Base-by-base conservation (phyloP, 2,888 invertebrate species). In the Matsumyia berberina region DNA sequence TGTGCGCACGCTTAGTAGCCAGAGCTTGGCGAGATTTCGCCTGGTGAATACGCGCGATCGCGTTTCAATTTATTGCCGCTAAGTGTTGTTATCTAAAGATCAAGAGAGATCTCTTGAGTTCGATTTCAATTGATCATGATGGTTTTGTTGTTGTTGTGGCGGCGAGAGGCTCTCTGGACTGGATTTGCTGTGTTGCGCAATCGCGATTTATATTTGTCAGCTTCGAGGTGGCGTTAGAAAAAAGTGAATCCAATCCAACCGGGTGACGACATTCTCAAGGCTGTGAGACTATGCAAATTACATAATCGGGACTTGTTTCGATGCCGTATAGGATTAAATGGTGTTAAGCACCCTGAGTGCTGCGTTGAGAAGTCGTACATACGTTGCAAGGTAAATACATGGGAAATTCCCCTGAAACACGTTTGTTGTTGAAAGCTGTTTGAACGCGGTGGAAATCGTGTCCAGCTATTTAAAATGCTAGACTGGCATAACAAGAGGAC, bases 71-170 rank as follows among this genome's bases (percentile, higher is more conserved):
- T 85, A 85, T 60, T 76, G 53, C 74, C 70, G 53, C 80, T 66
- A 85, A 79, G 74, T 80, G 85, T 85, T 80, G 74, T 70, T 85
- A 80, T 85, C 35, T 70, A 70, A 80, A 80, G 85, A 85, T 85
- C 85, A 80, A 69, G 55, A 73, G 70, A 85, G 79, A 69, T 69
- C 39, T 57, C 12, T 24, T 24, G 24, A 73, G 70, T 60, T 85
- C 80, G 80, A 85, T 79, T 83, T 57, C 62, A 79, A 83, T 83
- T 80, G 79, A 80, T 85, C 85, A 85, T 79, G 73, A 67, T n/a
- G 29, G 29, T 58, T 39, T 62, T 73, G 67, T 44, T 64, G 53
- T 35, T 12, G 66, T 33, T 9, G n/a, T 66, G n/a, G 46, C 29
- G 46, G 49, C 29, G 29, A 49, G 29, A 49, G 49, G 70, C 53